Base-by-base conservation (phyloP, 1,140 invertebrate species). In the Trinorchestia longiramus region DNA sequence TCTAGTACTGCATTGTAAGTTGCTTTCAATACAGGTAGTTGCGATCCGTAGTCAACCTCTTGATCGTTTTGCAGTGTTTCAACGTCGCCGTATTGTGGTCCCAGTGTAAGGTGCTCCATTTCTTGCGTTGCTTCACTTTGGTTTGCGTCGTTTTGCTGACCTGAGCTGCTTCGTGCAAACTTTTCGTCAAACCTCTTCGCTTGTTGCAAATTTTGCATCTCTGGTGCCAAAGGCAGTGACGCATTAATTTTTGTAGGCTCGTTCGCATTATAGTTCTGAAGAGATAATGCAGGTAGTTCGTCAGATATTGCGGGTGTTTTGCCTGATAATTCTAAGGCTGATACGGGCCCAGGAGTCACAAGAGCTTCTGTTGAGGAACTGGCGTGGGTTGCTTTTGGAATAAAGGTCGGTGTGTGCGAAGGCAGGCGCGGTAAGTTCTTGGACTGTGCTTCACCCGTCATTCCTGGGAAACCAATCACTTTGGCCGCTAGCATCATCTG, bases 401-500 rank as follows among this genome's bases (percentile, higher is more conserved):
- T 77, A 23, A 77, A 36, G 1, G 11, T 1, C 15, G 62, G 28
- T 23, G 28, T 28, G 1, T 11, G 62, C 28, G 62, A 77, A 77
- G 62, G 28, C 28, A 77, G 28, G 28, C 62, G 28, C 28, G 62
- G 15, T 3, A 77, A 19, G 62, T 36, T 77, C 1, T 77, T 77
- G 15, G 62, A 77, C 11, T 11, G 62, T 23, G 92, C 43, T 45
- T 36, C 17, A 40, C 44, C n/a, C 19, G 47, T 43, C 92, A 94
- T 43, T 43, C 0, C 44, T 45, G 92, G 92, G 23, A 94, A 47
- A 11, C 92, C 43, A 43, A 94, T n/a, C 4, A 94, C 92, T 17
- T 94, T 94, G 8, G 92, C 92, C 41, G 92, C 92, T 44, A 94
- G 92, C 92, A 94, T 47, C 92, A 94, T 94, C 92, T 94, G 92